Evolutionary conservation across 1,140 invertebrate genomes (phyloP).

Genomic region (Spodoptera frugiperda): DNA sequence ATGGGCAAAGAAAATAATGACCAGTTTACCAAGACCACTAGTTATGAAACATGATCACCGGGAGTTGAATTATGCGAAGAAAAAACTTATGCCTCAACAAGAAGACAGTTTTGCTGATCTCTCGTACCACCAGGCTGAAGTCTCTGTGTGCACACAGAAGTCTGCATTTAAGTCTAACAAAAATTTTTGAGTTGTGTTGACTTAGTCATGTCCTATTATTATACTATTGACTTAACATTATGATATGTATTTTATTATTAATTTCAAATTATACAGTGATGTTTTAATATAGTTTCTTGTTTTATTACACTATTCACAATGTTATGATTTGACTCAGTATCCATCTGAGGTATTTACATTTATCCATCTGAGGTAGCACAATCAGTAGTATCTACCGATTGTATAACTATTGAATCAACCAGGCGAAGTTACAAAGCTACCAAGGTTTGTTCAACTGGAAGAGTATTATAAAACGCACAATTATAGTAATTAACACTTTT

Average conservation of each 20-base stretch:
- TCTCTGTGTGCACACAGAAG: slow-evolving; percentile 73
- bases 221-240: background rate
- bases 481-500: slow-evolving; percentile 18
- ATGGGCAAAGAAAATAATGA: slow-evolving; percentile 62
- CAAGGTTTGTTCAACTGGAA: background rate
- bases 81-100: slow-evolving; percentile 45
- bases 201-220: background rate
- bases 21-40: slow-evolving; percentile 63
- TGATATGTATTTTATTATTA: background rate
- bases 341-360: no score
- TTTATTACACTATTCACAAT: no score
- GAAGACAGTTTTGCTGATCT: slow-evolving; percentile 74
- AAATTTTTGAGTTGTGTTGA: background rate
- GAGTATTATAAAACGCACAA: background rate
- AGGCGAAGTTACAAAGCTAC: no score
- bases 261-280: no score
- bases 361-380: no score
- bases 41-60: slow-evolving; percentile 71
- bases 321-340: no score
- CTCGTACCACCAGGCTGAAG: slow-evolving; percentile 70
- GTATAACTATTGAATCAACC: no score
- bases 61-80: slow-evolving; percentile 55
- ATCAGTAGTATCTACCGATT: no score
- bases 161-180: slow-evolving; percentile 56
- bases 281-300: no score